Conservation (phyloP, 2,888 invertebrate genomes). For the Habrosyne pyritoides region DNA sequence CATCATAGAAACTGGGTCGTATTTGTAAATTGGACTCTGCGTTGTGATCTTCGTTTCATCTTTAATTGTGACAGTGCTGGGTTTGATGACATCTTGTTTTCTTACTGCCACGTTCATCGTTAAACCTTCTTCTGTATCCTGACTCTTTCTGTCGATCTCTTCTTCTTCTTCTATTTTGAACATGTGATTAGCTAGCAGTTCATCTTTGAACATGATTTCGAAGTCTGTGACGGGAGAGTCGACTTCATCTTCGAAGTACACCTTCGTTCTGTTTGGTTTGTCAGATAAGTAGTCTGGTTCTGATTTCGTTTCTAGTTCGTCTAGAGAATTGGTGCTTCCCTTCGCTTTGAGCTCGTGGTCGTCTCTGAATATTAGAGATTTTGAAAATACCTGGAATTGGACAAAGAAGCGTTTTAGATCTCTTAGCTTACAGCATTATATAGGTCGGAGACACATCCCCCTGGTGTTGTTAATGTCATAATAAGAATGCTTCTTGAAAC, state of each 20-base stretch:
- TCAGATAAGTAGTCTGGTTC: slow-evolving; percentile 72
- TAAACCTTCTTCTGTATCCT: slow-evolving; percentile 72
- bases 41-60: slow-evolving; percentile 75
- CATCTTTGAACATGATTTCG: slow-evolving; percentile 82
- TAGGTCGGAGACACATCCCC: no score
- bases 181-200: slow-evolving; percentile 69
- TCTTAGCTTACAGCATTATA: no score
- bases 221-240: slow-evolving; percentile 79
- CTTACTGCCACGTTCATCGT: slow-evolving; percentile 70
- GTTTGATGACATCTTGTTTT: slow-evolving; percentile 74
- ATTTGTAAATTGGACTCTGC: slow-evolving; percentile 65
- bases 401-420: background rate
- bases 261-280: slow-evolving; percentile 74
- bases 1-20: slow-evolving; percentile 65
- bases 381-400: slow-evolving; percentile 76
- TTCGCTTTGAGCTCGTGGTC: slow-evolving; percentile 68
- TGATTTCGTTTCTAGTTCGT: slow-evolving; percentile 74
- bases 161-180: slow-evolving; percentile 80
- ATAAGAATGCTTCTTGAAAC: no score
- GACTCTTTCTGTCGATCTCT: slow-evolving; percentile 63
- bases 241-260: slow-evolving; percentile 79
- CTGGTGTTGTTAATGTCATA: no score
- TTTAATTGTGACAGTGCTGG: slow-evolving; percentile 74
- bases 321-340: slow-evolving; percentile 57
- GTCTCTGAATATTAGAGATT: slow-evolving; percentile 79